Evolutionary conservation across 1,140 invertebrate genomes (phyloP).

Genomic region (Lucilia cuprina): DNA sequence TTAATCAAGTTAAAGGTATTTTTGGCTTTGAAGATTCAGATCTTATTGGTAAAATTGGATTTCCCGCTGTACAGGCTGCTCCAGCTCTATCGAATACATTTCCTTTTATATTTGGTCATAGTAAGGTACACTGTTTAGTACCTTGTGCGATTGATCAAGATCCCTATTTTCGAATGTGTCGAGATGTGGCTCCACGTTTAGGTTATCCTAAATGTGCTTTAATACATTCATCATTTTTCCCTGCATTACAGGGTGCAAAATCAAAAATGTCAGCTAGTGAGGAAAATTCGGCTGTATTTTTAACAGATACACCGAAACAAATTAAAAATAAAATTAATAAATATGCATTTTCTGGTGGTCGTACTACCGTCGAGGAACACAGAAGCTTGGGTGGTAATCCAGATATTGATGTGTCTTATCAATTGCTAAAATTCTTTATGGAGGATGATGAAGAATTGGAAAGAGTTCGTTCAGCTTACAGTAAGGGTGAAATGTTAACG

Average conservation of each 20-base stretch:
- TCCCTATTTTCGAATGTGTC: slow-evolving; percentile 98
- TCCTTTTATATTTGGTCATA: slow-evolving; percentile 89
- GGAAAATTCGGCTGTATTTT: slow-evolving; percentile 90
- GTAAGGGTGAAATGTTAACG: slow-evolving; percentile 88
- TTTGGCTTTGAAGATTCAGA: slow-evolving; percentile 98
- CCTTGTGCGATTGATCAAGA: slow-evolving; percentile 99
- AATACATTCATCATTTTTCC: slow-evolving; percentile 94
- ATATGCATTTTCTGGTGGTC: slow-evolving; percentile 98
- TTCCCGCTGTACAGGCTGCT: slow-evolving; percentile 95
- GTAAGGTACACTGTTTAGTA: slow-evolving; percentile 88
- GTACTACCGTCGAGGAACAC: slow-evolving; percentile 92
- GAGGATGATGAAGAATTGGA: slow-evolving; percentile 92
- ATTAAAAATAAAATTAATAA: slow-evolving; percentile 99
- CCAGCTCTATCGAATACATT: slow-evolving; percentile 95
- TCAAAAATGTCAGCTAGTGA: slow-evolving; percentile 99
- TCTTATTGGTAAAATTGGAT: slow-evolving; percentile 95
- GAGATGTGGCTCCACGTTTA: slow-evolving; percentile 92
- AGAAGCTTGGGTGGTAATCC: slow-evolving; percentile 90
- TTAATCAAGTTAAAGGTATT: slow-evolving; percentile 94
- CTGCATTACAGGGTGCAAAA: slow-evolving; percentile 93
- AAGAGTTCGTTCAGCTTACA: slow-evolving; percentile 83
- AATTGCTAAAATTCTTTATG: slow-evolving; percentile 95
- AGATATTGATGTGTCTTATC: slow-evolving; percentile 94
- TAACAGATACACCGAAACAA: slow-evolving; percentile 95
- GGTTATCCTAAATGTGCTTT: slow-evolving; percentile 92